Percentiles rank a stretch among this genome's conserved stretches.
phyloP scores from a whole-genome alignment of 2,888 invertebrate species.

The Dendrolimus houi region DNA sequence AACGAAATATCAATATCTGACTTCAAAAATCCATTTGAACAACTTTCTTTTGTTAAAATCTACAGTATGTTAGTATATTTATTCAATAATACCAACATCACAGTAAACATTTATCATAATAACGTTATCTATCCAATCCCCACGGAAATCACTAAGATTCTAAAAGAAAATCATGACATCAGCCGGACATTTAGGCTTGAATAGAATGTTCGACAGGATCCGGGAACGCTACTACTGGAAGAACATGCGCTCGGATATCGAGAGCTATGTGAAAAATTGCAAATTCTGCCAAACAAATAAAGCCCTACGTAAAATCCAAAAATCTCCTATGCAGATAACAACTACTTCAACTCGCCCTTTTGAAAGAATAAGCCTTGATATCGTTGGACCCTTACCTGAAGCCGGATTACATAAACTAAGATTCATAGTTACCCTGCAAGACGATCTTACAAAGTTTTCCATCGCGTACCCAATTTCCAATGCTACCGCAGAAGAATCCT shows the following conservation, averaged over 20 bases:
- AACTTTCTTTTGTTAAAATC: slow-evolving; percentile 13
- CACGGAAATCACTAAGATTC: slow-evolving; percentile 11
- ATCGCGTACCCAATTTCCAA: slow-evolving; percentile 11
- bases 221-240: slow-evolving; percentile 16
- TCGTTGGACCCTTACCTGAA: slow-evolving; percentile 1
- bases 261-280: slow-evolving; percentile 13
- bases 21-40: slow-evolving; percentile 9
- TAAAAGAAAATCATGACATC: slow-evolving; percentile 17
- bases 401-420: slow-evolving; percentile 8
- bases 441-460: slow-evolving; percentile 13
- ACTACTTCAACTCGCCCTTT: background rate
- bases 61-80: slow-evolving; percentile 16
- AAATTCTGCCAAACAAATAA: background rate
- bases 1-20: slow-evolving; percentile 5
- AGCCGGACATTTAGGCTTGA: slow-evolving; percentile 14
- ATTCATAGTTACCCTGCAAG: slow-evolving; percentile 12
- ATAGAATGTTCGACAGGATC: slow-evolving; percentile 11
- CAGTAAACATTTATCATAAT: slow-evolving; percentile 15
- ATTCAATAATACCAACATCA: slow-evolving; percentile 16
- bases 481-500: slow-evolving; percentile 1
- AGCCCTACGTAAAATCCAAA: background rate
- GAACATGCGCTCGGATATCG: slow-evolving; percentile 13
- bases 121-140: slow-evolving; percentile 13
- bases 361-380: background rate
- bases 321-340: background rate